A percentile compares a stretch with the other conserved stretches of the same genome.
phyloP scores from a whole-genome alignment of 2,888 invertebrate genomes.

The Brachypalpus laphriformis region DNA sequence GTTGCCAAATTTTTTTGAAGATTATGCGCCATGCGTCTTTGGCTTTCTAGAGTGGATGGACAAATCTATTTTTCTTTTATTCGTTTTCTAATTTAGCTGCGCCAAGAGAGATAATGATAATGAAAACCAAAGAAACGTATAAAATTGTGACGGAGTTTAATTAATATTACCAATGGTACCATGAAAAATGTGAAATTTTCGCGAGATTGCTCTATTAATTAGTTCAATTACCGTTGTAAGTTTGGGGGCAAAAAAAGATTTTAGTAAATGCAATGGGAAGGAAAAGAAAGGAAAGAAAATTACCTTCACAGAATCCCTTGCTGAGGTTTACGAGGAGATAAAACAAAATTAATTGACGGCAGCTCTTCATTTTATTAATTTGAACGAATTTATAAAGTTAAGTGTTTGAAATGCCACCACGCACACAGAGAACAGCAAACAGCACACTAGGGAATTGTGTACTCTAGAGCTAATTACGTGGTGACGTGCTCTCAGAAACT shows the following conservation, averaged over 20 bases:
- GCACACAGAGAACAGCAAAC: constrained; percentile 11
- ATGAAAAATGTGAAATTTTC: constrained; percentile 11
- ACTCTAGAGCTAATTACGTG: constrained; percentile 32
- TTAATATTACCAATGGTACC: constrained; percentile 23
- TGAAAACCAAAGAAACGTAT: constrained; percentile 2
- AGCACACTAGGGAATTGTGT: background rate
- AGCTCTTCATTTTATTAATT: constrained; percentile 62
- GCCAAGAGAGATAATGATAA: constrained; percentile 15
- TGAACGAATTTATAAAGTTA: constrained; percentile 25
- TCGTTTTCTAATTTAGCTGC: constrained; percentile 17
- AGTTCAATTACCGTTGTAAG: constrained; percentile 19
- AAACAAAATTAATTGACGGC: constrained; percentile 51
- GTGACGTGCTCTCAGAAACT: constrained; percentile 28
- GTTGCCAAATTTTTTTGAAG: constrained; percentile 36
- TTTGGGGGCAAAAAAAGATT: background rate
- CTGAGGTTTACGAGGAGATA: constrained; percentile 31
- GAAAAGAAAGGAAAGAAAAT: constrained; percentile 8
- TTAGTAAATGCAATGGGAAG: background rate
- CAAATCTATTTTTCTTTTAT: constrained; percentile 14
- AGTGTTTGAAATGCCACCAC: constrained; percentile 6
- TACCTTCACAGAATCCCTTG: constrained; percentile 55
- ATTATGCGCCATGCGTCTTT: constrained; percentile 21
- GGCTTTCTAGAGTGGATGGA: constrained; percentile 2
- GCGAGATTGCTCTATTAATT: constrained; percentile 42
- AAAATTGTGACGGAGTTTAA: constrained; percentile 2